These are phyloP conservation scores for Bufo gargarizans DNA, from an alignment of 2,113 vertebrate genomes.

Conservation along the genomic window DNA sequence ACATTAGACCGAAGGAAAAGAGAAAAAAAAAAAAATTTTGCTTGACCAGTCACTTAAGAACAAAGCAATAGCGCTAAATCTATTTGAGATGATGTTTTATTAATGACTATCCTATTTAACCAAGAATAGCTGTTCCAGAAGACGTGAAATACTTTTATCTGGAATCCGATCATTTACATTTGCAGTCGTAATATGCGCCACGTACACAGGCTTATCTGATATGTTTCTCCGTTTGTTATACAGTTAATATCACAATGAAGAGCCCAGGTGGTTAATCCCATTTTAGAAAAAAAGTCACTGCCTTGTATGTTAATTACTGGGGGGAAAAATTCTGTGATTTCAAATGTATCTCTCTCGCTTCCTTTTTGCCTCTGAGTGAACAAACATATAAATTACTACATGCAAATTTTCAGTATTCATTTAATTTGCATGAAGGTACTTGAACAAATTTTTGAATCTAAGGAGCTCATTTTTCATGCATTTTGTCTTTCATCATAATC, in stretches of 20 bases:
- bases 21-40: constrained; percentile 69
- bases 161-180: not conserved
- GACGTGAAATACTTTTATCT: constrained; percentile 4
- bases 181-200: not conserved
- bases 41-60: constrained; percentile 76
- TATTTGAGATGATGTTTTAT: constrained; percentile 78
- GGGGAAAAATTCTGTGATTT: constrained; percentile 67
- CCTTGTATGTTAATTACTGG: constrained; percentile 80
- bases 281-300: constrained; percentile 81
- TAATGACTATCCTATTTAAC: constrained; percentile 75
- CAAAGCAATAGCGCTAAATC: constrained; percentile 71
- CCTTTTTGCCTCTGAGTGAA: constrained; percentile 66
- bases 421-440: constrained; percentile 97
- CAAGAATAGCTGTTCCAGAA: constrained; percentile 62
- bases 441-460: constrained; percentile 97
- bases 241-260: constrained; percentile 72
- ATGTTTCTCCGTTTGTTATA: constrained; percentile 16
- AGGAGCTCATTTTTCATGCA: constrained; percentile 94
- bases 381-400: constrained; percentile 78
- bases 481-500: constrained; percentile 97
- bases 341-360: constrained; percentile 64
- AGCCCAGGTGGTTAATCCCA: constrained; percentile 93
- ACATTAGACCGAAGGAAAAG: constrained; percentile 12
- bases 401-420: constrained; percentile 84
- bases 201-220: constrained; percentile 17